Evolutionary conservation across 2,113 vertebrate species (phyloP).

Genomic region (Eurystomus gularis): DNA sequence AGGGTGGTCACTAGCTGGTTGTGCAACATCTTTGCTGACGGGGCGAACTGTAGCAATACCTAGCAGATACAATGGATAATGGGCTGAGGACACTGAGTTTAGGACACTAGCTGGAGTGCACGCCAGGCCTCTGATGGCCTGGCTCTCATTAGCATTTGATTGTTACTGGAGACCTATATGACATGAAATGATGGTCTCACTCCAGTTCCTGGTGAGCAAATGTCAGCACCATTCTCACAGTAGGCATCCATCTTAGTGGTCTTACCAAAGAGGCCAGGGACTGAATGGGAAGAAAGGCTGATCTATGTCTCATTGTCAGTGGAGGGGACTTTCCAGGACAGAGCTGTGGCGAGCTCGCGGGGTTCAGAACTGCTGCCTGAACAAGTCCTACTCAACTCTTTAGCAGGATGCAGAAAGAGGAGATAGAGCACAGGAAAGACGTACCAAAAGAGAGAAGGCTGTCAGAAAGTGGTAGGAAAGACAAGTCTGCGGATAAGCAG

Average conservation of each 20-base stretch:
- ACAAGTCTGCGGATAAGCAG: neutral
- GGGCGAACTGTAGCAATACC: neutral
- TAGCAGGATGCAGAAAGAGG: neutral
- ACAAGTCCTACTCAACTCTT: neutral
- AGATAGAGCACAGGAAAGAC: neutral
- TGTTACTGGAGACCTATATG: neutral
- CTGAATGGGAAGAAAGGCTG: neutral
- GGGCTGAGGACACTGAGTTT: neutral
- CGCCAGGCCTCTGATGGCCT: neutral
- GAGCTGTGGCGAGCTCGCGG: neutral
- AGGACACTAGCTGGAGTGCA: neutral
- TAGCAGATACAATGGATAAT: neutral
- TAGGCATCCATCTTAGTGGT: neutral
- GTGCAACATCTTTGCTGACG: neutral
- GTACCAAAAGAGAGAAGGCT: neutral
- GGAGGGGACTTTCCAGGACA: neutral
- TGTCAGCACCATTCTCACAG: neutral
- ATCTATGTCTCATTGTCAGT: neutral
- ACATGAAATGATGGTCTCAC: neutral
- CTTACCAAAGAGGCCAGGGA: neutral
- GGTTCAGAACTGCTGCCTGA: neutral
- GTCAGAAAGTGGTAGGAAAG: neutral
- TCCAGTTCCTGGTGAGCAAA: neutral
- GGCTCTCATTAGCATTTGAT: neutral
- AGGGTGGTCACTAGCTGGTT: slow-evolving; percentile 31